Evolutionary conservation across 2,888 invertebrate species (phyloP).

Genomic region (Drosophila fungiperda): DNA sequence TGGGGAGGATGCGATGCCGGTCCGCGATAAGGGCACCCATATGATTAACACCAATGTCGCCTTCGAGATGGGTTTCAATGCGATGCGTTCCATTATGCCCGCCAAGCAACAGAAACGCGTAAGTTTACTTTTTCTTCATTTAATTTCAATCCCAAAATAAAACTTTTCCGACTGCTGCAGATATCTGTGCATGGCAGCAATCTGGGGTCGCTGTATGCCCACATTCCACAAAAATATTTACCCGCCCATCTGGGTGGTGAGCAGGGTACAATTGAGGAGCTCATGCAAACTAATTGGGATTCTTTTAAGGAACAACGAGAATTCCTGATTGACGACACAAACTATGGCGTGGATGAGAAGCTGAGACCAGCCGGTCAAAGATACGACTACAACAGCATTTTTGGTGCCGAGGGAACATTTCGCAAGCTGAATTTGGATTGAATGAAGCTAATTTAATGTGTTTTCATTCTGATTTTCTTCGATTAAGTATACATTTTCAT

Average conservation of each 20-base stretch:
- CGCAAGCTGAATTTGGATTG: slow-evolving; percentile 73
- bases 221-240: slow-evolving; percentile 87
- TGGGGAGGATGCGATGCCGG: slow-evolving; percentile 87
- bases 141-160: too few relatives aligned
- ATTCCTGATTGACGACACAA: slow-evolving; percentile 70
- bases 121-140: slow-evolving; percentile 73
- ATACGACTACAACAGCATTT: slow-evolving; percentile 66
- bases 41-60: slow-evolving; percentile 87
- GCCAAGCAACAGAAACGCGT: slow-evolving; percentile 88
- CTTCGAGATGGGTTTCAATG: slow-evolving; percentile 87
- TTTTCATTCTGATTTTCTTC: background rate
- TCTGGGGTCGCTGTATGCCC: slow-evolving; percentile 86
- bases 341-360: slow-evolving; percentile 74
- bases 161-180: slow-evolving; percentile 78
- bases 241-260: slow-evolving; percentile 89
- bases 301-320: slow-evolving; percentile 55
- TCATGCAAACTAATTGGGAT: slow-evolving; percentile 56
- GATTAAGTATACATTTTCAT: slow-evolving; percentile 29
- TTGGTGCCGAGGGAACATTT: slow-evolving; percentile 81
- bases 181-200: slow-evolving; percentile 86
- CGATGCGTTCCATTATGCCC: slow-evolving; percentile 87
- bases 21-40: slow-evolving; percentile 87
- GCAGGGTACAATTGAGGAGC: slow-evolving; percentile 85
- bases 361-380: slow-evolving; percentile 63
- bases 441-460: background rate